Percentiles rank a stretch among this genome's conserved stretches.
These are phyloP conservation scores for Pseudopleuronectes americanus DNA, from an alignment of 2,797 vertebrate species.

Conservation along the genomic window DNA sequence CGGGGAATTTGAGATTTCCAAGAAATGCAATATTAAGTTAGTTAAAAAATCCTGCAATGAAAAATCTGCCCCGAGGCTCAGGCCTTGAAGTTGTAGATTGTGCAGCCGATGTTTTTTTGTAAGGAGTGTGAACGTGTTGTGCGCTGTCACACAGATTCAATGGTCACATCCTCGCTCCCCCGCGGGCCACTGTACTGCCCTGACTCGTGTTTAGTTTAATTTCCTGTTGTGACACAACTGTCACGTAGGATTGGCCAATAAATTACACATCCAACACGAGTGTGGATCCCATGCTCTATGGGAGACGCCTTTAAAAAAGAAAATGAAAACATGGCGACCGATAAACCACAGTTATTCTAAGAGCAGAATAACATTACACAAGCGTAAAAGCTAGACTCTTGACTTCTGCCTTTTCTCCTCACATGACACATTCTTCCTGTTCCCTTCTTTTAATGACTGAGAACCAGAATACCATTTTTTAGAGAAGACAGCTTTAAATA, in stretches of 20 bases:
- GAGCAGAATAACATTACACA: neutral
- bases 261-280: conserved; percentile 52
- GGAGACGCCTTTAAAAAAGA: conserved; percentile 28
- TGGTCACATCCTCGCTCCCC: conserved; percentile 34
- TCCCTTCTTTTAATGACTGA: conserved; percentile 4
- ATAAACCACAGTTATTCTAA: neutral
- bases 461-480: neutral
- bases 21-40: conserved; percentile 8
- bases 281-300: conserved; percentile 55
- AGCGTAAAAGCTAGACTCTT: conserved; percentile 1
- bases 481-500: neutral
- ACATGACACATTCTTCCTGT: neutral
- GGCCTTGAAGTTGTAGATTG: conserved; percentile 42
- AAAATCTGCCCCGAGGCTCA: conserved; percentile 22
- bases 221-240: conserved; percentile 71
- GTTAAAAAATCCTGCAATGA: conserved; percentile 19
- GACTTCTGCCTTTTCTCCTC: neutral
- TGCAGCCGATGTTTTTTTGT: conserved; percentile 49
- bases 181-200: conserved; percentile 29
- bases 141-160: conserved; percentile 49
- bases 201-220: conserved; percentile 41
- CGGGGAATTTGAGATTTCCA: neutral
- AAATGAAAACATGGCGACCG: neutral
- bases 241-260: conserved; percentile 49
- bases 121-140: conserved; percentile 50